Percentiles rank a stretch among this genome's conserved stretches.
Conservation (phyloP, 2,113 vertebrate genomes). For the Centrocercus urophasianus region DNA sequence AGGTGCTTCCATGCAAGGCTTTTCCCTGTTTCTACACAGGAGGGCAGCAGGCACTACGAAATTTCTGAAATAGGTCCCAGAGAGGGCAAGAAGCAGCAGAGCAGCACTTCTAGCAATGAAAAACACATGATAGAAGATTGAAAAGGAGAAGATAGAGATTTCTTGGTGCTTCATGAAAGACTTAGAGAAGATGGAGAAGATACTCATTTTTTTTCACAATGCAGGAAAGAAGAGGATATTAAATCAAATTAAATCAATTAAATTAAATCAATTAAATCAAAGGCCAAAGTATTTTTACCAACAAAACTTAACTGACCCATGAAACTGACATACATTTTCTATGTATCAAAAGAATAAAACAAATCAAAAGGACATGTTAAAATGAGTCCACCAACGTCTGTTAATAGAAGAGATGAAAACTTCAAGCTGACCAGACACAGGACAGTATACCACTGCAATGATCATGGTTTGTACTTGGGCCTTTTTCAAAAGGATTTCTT, state of each 20-base stretch:
- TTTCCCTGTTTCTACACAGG: not conserved
- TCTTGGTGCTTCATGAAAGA: not conserved
- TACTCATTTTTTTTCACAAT: not conserved
- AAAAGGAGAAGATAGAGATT: not conserved
- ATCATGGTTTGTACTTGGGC: not conserved
- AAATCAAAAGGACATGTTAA: not conserved
- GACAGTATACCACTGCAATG: rapidly evolving
- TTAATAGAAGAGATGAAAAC: not conserved
- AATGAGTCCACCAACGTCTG: not conserved
- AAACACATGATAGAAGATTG: not conserved
- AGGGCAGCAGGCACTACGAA: not conserved
- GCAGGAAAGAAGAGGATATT: not conserved
- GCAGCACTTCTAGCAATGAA: not conserved
- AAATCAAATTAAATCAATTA: not conserved
- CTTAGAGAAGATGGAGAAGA: not conserved
- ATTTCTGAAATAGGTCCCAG: not conserved
- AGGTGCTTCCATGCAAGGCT: not conserved
- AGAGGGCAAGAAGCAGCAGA: not conserved
- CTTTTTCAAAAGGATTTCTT: not conserved
- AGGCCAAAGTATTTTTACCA: not conserved
- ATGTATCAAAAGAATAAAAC: not conserved
- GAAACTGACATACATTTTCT: constrained; percentile 8
- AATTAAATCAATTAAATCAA: no score
- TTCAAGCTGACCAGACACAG: not conserved
- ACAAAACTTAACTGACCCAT: not conserved